These are phyloP conservation scores for Conops quadrifasciatus DNA, from an alignment of 2,888 invertebrate genomes.

Conservation along the genomic window DNA sequence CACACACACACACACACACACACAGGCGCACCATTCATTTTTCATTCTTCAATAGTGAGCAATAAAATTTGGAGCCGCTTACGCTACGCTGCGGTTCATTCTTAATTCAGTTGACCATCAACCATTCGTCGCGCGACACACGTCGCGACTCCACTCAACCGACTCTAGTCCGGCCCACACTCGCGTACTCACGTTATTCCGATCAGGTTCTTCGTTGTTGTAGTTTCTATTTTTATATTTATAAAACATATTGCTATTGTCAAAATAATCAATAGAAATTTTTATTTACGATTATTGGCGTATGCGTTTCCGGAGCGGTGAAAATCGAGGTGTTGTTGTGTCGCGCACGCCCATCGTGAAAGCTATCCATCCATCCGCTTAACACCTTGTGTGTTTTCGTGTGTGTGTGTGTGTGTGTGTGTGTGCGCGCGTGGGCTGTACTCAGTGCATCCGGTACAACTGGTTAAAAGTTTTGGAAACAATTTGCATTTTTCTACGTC, in stretches of 20 bases:
- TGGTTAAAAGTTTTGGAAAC: too few species aligned
- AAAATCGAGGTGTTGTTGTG: background rate
- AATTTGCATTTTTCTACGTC: background rate
- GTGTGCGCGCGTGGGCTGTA: too few species aligned
- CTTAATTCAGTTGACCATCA: constrained; percentile 61
- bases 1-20: constrained; percentile 6
- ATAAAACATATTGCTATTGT: too few species aligned
- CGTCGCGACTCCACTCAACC: constrained; percentile 36
- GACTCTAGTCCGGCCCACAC: constrained; percentile 19
- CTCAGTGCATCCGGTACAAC: too few species aligned
- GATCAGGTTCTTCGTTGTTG: constrained; percentile 17
- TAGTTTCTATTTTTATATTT: background rate
- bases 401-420: too few species aligned
- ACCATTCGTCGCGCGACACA: constrained; percentile 54
- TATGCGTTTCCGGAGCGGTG: background rate
- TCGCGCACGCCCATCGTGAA: too few species aligned
- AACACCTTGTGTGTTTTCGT: too few species aligned
- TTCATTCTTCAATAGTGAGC: background rate
- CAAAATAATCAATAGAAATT: too few species aligned
- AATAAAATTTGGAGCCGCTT: constrained; percentile 23
- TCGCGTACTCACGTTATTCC: constrained; percentile 44
- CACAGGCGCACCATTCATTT: background rate
- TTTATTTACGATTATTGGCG: background rate
- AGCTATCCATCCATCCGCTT: too few species aligned
- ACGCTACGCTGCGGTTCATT: constrained; percentile 49